Percentiles rank a stretch among this genome's conserved stretches.
phyloP scores from a whole-genome alignment of 2,113 vertebrate species.

The Egretta garzetta region DNA sequence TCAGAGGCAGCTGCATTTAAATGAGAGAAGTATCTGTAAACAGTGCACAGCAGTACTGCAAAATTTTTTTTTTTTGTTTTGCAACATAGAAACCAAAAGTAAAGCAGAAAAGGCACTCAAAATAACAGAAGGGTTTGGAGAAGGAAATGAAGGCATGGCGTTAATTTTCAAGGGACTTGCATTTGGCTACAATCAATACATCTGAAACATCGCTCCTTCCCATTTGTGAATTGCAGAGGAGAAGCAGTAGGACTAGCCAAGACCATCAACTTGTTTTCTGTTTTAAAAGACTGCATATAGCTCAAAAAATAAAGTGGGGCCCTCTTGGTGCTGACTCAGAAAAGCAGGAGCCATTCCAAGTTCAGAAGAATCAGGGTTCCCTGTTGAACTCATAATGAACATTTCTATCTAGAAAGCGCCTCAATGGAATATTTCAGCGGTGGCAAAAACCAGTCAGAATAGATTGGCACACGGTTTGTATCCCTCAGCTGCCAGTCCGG shows the following conservation, averaged over 20 bases:
- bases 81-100: background rate
- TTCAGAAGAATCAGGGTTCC: background rate
- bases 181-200: background rate
- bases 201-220: background rate
- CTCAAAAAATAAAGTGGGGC: constrained; percentile 1
- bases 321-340: background rate
- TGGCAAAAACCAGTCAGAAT: background rate
- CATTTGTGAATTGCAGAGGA: background rate
- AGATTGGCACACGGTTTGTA: background rate
- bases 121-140: background rate
- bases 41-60: background rate
- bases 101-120: background rate
- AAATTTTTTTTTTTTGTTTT: background rate
- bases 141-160: background rate
- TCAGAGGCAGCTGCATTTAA: background rate
- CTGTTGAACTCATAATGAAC: background rate
- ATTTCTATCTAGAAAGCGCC: constrained; percentile 13
- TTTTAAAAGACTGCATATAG: background rate
- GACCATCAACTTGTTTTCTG: background rate
- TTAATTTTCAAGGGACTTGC: background rate
- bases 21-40: background rate
- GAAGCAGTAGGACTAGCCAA: background rate
- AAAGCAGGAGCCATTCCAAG: background rate
- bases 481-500: background rate
- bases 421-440: constrained; percentile 13